Evolutionary conservation across 2,797 vertebrate genomes (phyloP), one percentile per base, ranked within the genome.

Genomic region (Petrocephalus schoutedeni): DNA sequence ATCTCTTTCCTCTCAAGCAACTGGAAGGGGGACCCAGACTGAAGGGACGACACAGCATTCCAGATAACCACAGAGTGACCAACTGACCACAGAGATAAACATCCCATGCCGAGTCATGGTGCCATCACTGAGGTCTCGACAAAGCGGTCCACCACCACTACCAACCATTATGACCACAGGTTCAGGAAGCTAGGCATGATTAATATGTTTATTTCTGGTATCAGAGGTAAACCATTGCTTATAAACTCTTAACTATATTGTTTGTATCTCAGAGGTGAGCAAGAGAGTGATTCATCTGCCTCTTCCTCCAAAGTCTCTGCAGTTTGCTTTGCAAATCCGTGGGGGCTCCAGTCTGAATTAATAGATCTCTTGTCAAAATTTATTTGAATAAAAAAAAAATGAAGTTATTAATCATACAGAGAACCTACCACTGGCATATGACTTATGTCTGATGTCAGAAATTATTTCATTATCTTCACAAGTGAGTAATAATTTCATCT

Each of bases 31-130:
- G 16, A 82, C 9, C 28, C 49, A 9, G 28, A 64, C 58, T 28
- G 28, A n/a, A 49, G 77, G n/a, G 77, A 87, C 77, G 77, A 87
- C 77, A 23, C 16, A n/a, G 87, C 56, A 64, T 59, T 85, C 9
- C 54, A 57, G 64, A 77, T 83, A 32, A 74, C 87, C 57, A 71
- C 51, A 32, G 59, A 32, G 56, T n/a, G 85, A 59, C 85, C 6
- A 58, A 59, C 58, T 49, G 51, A 58, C 88, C 88, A n/a, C 88
- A 86, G 9, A 87, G 61, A 56, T 86, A 86, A 86, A 86, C 64
- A 77, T 41, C 84, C n/a, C 32, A 21, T 53, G 84, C 83, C 23
- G 32, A 88, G 53, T 28, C 56, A 86, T 16, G 2, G 51, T 64
- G 45, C 83, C 54, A 36, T 88, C 32, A 77, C 19, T 28, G 12